These are phyloP conservation scores for Neolamprologus brichardi DNA, from an alignment of 2,113 vertebrate genomes.

Conservation along the genomic window DNA sequence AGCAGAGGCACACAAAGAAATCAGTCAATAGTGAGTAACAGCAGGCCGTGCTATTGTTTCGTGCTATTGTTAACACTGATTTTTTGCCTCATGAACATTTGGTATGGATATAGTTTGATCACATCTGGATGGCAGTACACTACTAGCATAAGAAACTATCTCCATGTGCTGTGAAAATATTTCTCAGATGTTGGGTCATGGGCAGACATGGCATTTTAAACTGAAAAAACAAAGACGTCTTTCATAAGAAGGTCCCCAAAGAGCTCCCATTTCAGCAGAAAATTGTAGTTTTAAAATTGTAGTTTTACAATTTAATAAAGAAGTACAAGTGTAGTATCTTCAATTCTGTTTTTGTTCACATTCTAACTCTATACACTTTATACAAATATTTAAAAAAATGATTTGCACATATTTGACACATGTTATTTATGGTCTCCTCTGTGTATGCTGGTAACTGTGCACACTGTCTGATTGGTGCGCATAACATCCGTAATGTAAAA, in stretches of 20 bases:
- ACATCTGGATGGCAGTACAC: background rate
- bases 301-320: background rate
- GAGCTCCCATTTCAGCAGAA: background rate
- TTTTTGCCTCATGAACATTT: background rate
- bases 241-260: background rate
- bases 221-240: background rate
- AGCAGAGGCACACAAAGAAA: background rate
- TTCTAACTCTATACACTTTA: background rate
- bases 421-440: background rate
- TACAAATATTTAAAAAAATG: accelerated
- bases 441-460: background rate
- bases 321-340: background rate
- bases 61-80: background rate
- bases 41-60: background rate
- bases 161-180: background rate
- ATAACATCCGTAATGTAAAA: background rate
- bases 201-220: background rate
- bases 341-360: background rate
- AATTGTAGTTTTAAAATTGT: background rate
- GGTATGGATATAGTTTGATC: background rate
- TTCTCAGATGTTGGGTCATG: background rate
- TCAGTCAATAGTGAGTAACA: background rate
- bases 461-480: background rate
- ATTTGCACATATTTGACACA: background rate
- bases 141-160: background rate